Conservation (phyloP, 1,140 invertebrate genomes). For the Rhynchophorus ferrugineus region DNA sequence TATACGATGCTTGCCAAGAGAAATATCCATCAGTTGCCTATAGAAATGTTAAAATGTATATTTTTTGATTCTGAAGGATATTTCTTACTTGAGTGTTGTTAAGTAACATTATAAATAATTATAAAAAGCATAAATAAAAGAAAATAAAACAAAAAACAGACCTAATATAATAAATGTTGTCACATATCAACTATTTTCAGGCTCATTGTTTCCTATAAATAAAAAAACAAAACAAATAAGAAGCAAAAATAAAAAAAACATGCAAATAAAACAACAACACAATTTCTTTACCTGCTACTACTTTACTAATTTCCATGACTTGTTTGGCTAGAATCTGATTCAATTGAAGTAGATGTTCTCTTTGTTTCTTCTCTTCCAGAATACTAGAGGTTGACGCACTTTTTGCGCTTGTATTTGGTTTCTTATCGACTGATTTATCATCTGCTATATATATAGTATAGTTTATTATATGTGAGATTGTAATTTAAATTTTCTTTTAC, state of each 20-base stretch:
- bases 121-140: too few species aligned
- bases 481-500: constrained; percentile 13
- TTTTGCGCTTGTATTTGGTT: constrained; percentile 25
- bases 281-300: constrained; percentile 69
- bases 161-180: constrained; percentile 16
- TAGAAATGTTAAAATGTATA: too few species aligned
- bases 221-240: constrained; percentile 15
- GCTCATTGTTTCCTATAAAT: constrained; percentile 17
- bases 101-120: too few species aligned
- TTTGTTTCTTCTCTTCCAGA: constrained; percentile 71
- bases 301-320: constrained; percentile 89
- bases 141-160: constrained; percentile 23
- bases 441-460: constrained; percentile 14
- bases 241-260: constrained; percentile 14
- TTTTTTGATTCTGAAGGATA: too few species aligned
- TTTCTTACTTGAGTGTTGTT: too few species aligned
- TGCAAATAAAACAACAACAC: constrained; percentile 5
- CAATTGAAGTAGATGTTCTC: constrained; percentile 78
- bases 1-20: too few species aligned
- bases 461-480: neutral
- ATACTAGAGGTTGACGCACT: constrained; percentile 35
- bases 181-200: constrained; percentile 22
- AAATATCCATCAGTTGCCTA: too few species aligned
- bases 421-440: constrained; percentile 26
- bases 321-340: constrained; percentile 89